These are phyloP conservation scores for Psettodes erumei DNA, from an alignment of 2,113 vertebrate species.

Conservation along the genomic window DNA sequence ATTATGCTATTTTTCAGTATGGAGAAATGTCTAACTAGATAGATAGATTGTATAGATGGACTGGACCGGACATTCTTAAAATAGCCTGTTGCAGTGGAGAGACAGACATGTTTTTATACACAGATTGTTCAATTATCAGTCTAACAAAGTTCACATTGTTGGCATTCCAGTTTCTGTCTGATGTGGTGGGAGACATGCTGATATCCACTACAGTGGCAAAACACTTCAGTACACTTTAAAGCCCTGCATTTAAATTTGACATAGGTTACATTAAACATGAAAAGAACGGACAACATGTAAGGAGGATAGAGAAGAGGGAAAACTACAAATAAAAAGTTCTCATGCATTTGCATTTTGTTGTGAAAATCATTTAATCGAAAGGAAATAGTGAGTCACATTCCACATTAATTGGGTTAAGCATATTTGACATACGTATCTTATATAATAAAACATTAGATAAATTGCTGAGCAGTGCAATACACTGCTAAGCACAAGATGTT, in stretches of 20 bases:
- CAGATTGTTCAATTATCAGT: neutral
- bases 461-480: neutral
- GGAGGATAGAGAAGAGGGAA: neutral
- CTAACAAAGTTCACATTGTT: constrained; percentile 17
- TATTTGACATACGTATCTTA: too few species aligned
- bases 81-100: neutral
- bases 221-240: neutral
- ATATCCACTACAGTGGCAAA: neutral
- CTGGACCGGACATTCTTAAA: neutral
- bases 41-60: neutral
- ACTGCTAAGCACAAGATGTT: neutral
- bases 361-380: neutral
- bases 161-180: constrained; percentile 20
- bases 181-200: neutral
- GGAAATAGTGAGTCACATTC: neutral
- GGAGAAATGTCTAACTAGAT: neutral
- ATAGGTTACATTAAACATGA: neutral
- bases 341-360: neutral
- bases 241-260: neutral
- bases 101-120: neutral
- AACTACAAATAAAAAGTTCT: too few species aligned
- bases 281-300: neutral
- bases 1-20: neutral
- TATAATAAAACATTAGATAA: too few species aligned
- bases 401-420: neutral